These are phyloP conservation scores for Furcifer pardalis DNA, from an alignment of 2,797 vertebrate genomes.

Conservation along the genomic window DNA sequence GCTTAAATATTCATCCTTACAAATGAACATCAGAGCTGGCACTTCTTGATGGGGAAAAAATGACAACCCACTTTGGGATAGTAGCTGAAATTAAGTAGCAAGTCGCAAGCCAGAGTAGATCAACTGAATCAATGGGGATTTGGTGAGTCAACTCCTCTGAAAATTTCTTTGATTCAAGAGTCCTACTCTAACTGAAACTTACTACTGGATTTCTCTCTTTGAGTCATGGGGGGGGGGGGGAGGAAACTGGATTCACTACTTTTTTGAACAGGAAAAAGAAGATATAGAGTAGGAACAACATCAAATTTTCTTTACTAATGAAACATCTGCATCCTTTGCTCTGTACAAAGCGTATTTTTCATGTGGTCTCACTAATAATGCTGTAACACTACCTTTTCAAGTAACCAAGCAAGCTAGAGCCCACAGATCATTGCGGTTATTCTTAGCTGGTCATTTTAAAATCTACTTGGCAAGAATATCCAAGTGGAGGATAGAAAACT, in stretches of 20 bases:
- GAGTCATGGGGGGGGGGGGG: too few relatives aligned
- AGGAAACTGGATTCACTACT: not conserved
- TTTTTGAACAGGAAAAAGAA: not conserved
- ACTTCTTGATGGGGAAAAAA: not conserved
- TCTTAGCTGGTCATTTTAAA: fast-evolving
- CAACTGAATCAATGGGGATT: too few relatives aligned
- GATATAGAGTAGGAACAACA: conserved; percentile 30
- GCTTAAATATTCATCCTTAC: not conserved
- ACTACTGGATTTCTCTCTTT: too few relatives aligned
- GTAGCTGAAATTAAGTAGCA: too few relatives aligned
- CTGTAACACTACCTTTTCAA: conserved; percentile 9
- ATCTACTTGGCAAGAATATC: fast-evolving
- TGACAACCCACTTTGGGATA: not conserved
- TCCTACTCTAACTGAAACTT: too few relatives aligned
- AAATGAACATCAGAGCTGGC: not conserved
- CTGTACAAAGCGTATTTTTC: conserved; percentile 47
- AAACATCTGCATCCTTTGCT: conserved; percentile 36
- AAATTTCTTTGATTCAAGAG: too few relatives aligned
- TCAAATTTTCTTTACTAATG: not conserved
- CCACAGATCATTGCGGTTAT: conserved; percentile 7
- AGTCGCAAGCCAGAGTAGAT: too few relatives aligned
- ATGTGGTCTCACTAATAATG: conserved; percentile 35
- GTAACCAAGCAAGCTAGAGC: conserved; percentile 41
- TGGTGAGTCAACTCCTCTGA: too few relatives aligned
- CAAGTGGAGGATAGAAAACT: not conserved